These are phyloP conservation scores for Okapia johnstoni DNA, from an alignment of 2,113 vertebrate species.

Conservation along the genomic window DNA sequence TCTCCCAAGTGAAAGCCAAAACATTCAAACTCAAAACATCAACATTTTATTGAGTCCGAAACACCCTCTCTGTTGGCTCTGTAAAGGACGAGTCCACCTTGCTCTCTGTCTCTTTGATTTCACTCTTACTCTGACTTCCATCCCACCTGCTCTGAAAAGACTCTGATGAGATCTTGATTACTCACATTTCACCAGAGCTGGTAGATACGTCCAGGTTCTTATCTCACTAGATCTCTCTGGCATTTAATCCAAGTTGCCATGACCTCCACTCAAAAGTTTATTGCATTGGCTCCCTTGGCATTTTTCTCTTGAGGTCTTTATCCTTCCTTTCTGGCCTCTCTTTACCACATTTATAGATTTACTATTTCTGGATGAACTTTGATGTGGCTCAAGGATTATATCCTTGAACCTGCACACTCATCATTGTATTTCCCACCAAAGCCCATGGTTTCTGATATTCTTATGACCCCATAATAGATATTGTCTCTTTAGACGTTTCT, in stretches of 20 bases:
- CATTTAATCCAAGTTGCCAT: background rate
- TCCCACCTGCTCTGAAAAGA: background rate
- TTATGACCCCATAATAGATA: background rate
- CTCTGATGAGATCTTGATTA: background rate
- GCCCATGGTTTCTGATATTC: background rate
- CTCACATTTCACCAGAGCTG: background rate
- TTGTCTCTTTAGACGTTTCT: background rate
- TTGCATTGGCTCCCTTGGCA: background rate
- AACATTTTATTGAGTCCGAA: background rate
- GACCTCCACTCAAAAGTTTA: background rate
- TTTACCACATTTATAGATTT: background rate
- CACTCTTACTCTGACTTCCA: background rate
- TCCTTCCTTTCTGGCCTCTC: background rate
- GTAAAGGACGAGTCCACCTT: background rate
- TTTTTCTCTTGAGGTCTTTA: background rate
- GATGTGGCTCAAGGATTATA: background rate
- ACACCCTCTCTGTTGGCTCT: background rate
- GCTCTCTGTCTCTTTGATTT: background rate
- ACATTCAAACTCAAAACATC: background rate
- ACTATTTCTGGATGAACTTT: background rate
- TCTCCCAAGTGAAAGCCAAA: background rate
- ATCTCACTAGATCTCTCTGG: background rate
- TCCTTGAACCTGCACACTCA: background rate
- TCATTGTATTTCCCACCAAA: background rate
- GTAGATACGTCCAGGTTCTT: fast-evolving